These are phyloP conservation scores for Channa maculata DNA, from an alignment of 2,113 vertebrate species.

Conservation along the genomic window DNA sequence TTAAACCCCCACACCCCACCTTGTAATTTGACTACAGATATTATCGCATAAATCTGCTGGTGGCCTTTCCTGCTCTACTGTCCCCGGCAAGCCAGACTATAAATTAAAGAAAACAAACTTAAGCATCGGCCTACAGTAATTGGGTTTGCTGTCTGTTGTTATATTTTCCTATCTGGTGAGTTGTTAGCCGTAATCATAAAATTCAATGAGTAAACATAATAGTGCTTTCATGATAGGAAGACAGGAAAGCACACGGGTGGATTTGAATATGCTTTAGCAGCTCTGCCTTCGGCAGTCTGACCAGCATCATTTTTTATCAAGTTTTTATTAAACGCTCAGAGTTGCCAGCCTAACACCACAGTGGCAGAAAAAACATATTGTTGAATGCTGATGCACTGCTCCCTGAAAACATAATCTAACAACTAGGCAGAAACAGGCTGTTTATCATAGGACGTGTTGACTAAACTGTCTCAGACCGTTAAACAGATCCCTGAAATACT, in stretches of 20 bases:
- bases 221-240: constrained; percentile 68
- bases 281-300: constrained; percentile 57
- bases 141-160: constrained; percentile 71
- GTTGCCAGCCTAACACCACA: constrained; percentile 53
- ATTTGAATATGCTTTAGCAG: constrained; percentile 71
- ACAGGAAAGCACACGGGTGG: constrained; percentile 39
- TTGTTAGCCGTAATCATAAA: constrained; percentile 78
- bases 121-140: constrained; percentile 61
- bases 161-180: constrained; percentile 62
- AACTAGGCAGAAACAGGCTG: constrained; percentile 56
- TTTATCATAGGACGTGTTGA: constrained; percentile 72
- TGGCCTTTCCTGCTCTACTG: constrained; percentile 54
- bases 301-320: constrained; percentile 68
- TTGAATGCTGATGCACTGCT: constrained; percentile 53
- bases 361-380: constrained; percentile 61
- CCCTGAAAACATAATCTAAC: constrained; percentile 61
- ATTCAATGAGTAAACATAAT: constrained; percentile 78
- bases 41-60: constrained; percentile 66
- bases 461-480: constrained; percentile 72
- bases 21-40: constrained; percentile 64
- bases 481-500: constrained; percentile 66
- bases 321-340: constrained; percentile 75
- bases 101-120: constrained; percentile 74
- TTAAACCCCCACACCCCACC: constrained; percentile 43
- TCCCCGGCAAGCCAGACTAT: constrained; percentile 54